Percentiles rank a stretch among this genome's conserved stretches.
phyloP scores from a whole-genome alignment of 2,113 vertebrate genomes.

The Stercorarius parasiticus region DNA sequence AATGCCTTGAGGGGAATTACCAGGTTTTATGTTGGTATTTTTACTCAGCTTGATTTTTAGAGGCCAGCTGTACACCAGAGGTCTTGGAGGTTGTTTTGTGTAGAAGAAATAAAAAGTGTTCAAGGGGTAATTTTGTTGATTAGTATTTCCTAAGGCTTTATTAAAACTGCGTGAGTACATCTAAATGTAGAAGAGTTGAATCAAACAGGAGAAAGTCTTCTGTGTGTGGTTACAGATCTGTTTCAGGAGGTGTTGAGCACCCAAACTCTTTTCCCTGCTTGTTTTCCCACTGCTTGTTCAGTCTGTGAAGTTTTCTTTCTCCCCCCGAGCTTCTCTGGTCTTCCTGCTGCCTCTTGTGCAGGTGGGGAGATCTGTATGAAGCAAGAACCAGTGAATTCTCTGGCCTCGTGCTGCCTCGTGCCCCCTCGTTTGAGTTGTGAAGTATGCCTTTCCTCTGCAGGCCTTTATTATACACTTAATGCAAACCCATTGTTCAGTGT shows the following conservation, averaged over 20 bases:
- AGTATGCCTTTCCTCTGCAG: neutral
- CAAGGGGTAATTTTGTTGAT: neutral
- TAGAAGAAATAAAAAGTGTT: neutral
- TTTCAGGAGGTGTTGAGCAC: neutral
- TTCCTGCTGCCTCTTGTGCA: neutral
- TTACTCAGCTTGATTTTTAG: neutral
- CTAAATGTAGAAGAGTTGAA: neutral
- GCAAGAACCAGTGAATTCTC: neutral
- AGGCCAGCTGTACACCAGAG: neutral
- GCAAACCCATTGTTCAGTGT: neutral
- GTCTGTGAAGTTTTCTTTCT: neutral
- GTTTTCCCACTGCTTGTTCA: neutral
- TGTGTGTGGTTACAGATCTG: neutral
- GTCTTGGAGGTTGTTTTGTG: neutral
- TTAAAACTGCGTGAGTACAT: neutral
- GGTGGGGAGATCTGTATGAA: neutral
- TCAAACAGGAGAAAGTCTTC: neutral
- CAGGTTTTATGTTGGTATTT: neutral
- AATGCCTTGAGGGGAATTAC: neutral
- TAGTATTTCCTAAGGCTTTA: neutral
- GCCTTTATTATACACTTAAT: neutral
- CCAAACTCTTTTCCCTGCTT: neutral
- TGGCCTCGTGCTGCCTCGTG: accelerated
- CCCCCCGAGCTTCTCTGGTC: neutral
- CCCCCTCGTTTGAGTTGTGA: neutral